Evolutionary conservation across 2,797 vertebrate species (phyloP), one percentile per base, ranked within the genome.

Genomic region (Chelidonichthys spinosus): DNA sequence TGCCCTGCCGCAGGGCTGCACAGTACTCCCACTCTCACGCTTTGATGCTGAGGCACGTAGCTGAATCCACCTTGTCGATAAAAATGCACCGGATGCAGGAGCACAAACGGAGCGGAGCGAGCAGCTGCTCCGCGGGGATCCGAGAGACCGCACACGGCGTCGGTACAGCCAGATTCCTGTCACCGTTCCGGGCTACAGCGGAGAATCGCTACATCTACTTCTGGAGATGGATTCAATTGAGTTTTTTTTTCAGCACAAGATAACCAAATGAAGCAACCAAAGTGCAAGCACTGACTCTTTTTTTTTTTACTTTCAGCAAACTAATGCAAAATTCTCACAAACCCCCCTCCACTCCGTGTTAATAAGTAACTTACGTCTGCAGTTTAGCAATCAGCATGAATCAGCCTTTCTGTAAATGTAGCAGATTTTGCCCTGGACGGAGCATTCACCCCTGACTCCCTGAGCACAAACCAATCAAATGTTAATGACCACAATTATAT

Each of bases 11-110:
- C 78, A 75, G 83, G 83, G 74, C 85, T 72, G 76, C 40, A 46
- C 64, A 55, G 52, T 7, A 40, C 80, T 67, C 84, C 76, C 80
- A 61, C 81, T 85, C 67, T 79, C 83, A 64, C 70, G 81, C 87
- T 87, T 81, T 84, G 89, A 90, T 90, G 87, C 90, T 91, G 92
- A 93, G 90, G 91, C 92, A 91, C 89, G 55, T 77, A 83, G 87
- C 88, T 83, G 82, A 89, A 81, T 90, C 78, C 72, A 72, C 72
- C 77, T 80, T 69, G 78, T 92, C 83, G 43, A 89, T 87, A 90
- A 79, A 80, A 79, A 80, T 82, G 81, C 71, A 46, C 81, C 54
- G 69, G 78, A 77, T 78, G 81, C 84, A 53, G 80, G 86, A 85
- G 82, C 13, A 35, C 63, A 72, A 64, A 78, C 14, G 35, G 65